phyloP scores from a whole-genome alignment of 2,797 vertebrate genomes.

The Chloroceryle amazona region DNA sequence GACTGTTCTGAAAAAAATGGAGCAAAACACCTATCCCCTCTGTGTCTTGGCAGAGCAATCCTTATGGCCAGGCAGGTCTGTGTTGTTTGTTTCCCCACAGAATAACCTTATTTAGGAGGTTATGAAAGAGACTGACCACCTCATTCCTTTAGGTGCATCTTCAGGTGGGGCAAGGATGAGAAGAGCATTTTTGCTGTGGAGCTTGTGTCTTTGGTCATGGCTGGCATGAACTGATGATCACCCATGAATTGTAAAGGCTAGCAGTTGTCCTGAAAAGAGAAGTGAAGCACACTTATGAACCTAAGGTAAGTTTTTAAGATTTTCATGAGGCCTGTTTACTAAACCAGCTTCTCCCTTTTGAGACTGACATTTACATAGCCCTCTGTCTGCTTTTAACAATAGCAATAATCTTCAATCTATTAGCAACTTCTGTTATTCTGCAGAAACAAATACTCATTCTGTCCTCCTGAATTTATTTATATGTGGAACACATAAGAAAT shows the following conservation, averaged over 20 bases:
- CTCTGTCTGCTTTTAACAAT: background rate
- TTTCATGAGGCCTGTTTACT: background rate
- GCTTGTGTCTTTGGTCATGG: background rate
- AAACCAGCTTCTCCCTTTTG: background rate
- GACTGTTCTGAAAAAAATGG: background rate
- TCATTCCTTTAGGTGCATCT: background rate
- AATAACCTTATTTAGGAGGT: background rate
- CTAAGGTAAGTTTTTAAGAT: background rate
- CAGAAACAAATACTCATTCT: background rate
- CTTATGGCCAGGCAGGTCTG: fast-evolving
- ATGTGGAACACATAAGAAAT: background rate
- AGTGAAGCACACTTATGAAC: background rate
- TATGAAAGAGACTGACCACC: background rate
- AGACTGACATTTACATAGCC: background rate
- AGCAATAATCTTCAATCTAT: background rate
- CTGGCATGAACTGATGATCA: background rate
- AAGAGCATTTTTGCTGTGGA: background rate
- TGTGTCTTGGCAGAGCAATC: fast-evolving
- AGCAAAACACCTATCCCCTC: background rate
- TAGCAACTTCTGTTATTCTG: background rate
- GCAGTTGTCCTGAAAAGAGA: background rate
- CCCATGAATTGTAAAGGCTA: fast-evolving
- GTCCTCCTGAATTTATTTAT: background rate
- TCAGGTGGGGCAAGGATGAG: background rate
- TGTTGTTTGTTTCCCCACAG: background rate